Base-by-base conservation (phyloP, 2,888 invertebrate species). In the Tipula lateralis region DNA sequence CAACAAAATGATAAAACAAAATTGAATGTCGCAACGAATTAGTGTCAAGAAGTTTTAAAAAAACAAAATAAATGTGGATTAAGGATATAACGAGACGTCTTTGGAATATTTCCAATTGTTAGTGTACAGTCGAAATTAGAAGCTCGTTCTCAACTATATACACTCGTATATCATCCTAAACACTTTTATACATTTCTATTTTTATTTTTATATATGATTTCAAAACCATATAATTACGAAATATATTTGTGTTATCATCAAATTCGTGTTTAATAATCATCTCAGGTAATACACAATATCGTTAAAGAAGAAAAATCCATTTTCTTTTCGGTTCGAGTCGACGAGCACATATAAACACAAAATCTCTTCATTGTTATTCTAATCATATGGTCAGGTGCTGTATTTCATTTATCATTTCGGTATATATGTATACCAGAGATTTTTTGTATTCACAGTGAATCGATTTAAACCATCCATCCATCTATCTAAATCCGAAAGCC, bases 351-450 rank as follows among this genome's bases (percentile, higher is more conserved):
- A n/a, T n/a, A n/a, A n/a, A 50, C 50, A 66, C 24, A 66, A 66
- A 66, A 82, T 82, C 82, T 82, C 82, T 30, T 82, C 82, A 82
- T 82, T 82, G 29, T 29, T 82, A 82, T 82, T 82, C 82, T 32
- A 82, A 82, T 82, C 82, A 29, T 30, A 32, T 82, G 82, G 82
- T 82, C 82, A 82, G 82, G 82, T 82, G 82, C 30, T 82, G 82
- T 82, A 82, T 82, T 82, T 29, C 82, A 82, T 82, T 82, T 82
- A 82, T 82, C 82, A 66, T 66, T 66, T 24, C 5, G n/a, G n/a
- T n/a, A n/a, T 50, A 16, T 50, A 50, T 24, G 24, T 24, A n/a
- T n/a, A n/a, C n/a, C n/a, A n/a, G n/a, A n/a, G n/a, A n/a, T n/a
- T n/a, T n/a, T 66, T 66, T 24, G 66, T 66, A 66, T 66, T 66